Conservation (phyloP, 2,113 vertebrate genomes). For the Scartelaos histophorus region DNA sequence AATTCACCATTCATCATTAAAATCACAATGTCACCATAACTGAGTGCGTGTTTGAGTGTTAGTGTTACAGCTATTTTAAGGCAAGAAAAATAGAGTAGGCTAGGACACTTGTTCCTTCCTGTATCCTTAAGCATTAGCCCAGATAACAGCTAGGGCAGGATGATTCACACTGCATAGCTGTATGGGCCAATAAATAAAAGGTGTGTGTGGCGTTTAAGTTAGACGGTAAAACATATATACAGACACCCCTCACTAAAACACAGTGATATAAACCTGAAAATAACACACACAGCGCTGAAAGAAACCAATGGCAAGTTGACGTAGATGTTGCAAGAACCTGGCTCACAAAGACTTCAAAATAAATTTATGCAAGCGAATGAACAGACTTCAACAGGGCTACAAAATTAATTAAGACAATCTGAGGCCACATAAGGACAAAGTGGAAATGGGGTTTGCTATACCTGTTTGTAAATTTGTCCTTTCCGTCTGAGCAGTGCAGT, state of each 20-base stretch:
- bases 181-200: not conserved
- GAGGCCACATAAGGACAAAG: not conserved
- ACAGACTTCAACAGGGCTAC: not conserved
- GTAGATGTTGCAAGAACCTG: constrained; percentile 11
- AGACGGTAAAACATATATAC: not conserved
- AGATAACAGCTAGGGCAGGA: not conserved
- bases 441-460: too few relatives aligned
- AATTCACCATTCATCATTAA: too few relatives aligned
- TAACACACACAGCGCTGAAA: not conserved
- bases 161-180: not conserved
- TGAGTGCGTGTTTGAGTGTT: too few relatives aligned
- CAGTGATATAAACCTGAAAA: constrained; percentile 47
- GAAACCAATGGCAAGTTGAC: not conserved
- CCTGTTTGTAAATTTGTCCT: too few relatives aligned
- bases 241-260: constrained; percentile 30
- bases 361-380: constrained; percentile 14
- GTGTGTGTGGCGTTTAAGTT: not conserved
- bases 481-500: too few relatives aligned
- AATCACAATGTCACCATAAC: too few relatives aligned
- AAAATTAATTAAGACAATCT: not conserved
- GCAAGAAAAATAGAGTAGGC: not conserved
- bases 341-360: constrained; percentile 28
- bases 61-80: constrained; percentile 2
- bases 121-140: not conserved
- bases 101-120: not conserved